These are phyloP conservation scores for Amphimallon solstitiale DNA, from an alignment of 2,888 invertebrate species.

Conservation along the genomic window DNA sequence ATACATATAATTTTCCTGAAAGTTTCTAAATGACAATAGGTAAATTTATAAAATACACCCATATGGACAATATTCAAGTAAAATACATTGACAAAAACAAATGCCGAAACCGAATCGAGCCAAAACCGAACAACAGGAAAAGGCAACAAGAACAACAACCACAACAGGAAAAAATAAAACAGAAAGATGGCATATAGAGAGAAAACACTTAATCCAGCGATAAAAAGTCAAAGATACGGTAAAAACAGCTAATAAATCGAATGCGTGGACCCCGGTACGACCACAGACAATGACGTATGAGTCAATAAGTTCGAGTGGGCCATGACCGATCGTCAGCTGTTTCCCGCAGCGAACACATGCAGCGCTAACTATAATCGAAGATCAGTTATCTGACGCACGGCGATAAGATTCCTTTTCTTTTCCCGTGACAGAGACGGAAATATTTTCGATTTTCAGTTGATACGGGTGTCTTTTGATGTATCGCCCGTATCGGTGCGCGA, in stretches of 20 bases:
- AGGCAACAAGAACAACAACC: too few species aligned
- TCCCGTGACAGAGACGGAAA: neutral
- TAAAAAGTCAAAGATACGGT: slow-evolving; percentile 35
- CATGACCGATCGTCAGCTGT: slow-evolving; percentile 63
- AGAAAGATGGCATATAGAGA: too few species aligned
- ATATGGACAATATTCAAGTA: too few species aligned
- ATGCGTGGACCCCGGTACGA: slow-evolving; percentile 48
- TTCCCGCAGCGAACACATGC: slow-evolving; percentile 59
- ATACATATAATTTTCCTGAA: too few species aligned
- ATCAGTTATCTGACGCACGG: slow-evolving; percentile 59
- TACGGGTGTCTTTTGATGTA: slow-evolving; percentile 27
- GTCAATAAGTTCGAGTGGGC: slow-evolving; percentile 63
- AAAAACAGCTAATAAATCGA: slow-evolving; percentile 56
- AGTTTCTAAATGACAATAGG: too few species aligned
- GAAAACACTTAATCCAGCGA: slow-evolving; percentile 26
- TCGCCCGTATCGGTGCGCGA: slow-evolving; percentile 24
- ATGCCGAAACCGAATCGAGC: too few species aligned
- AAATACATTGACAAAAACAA: too few species aligned
- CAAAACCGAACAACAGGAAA: too few species aligned
- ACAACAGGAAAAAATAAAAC: too few species aligned
- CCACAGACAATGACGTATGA: slow-evolving; percentile 60
- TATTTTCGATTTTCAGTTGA: neutral
- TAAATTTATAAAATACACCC: too few species aligned
- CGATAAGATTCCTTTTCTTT: slow-evolving; percentile 37
- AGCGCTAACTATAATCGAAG: slow-evolving; percentile 60